Conservation (phyloP, 2,888 invertebrate genomes). For the Chesias legatella region DNA sequence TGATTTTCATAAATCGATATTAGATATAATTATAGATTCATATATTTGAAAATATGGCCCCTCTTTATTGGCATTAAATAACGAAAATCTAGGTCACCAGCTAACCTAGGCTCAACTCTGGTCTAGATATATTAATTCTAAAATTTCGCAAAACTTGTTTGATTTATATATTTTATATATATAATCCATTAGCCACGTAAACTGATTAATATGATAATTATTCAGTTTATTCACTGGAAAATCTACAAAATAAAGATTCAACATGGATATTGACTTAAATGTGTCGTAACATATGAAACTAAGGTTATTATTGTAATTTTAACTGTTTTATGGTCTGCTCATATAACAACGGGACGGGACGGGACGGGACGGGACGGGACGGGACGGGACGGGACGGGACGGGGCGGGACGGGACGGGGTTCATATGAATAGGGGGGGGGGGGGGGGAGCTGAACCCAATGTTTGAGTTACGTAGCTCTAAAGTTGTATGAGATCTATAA, state of each 20-base stretch:
- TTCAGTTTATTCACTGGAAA: slow-evolving; percentile 21
- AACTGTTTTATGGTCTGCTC: no score
- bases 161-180: slow-evolving; percentile 7
- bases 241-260: slow-evolving; percentile 22
- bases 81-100: slow-evolving; percentile 7
- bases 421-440: no score
- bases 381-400: background rate
- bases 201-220: slow-evolving; percentile 25
- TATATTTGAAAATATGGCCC: background rate
- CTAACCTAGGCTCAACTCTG: slow-evolving; percentile 14
- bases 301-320: background rate
- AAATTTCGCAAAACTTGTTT: slow-evolving; percentile 17
- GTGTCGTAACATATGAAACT: slow-evolving; percentile 14
- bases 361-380: background rate
- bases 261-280: slow-evolving; percentile 8
- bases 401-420: background rate
- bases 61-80: background rate
- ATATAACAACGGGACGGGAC: no score
- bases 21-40: background rate
- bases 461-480: no score
- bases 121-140: slow-evolving; percentile 4
- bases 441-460: no score
- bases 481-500: no score
- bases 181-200: slow-evolving; percentile 19
- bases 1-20: no score